Percentiles rank a stretch among this genome's conserved stretches.
phyloP scores from a whole-genome alignment of 30 jellyfish, hydroid and myxozoan species.

The Thelohanellus kitauei region DNA sequence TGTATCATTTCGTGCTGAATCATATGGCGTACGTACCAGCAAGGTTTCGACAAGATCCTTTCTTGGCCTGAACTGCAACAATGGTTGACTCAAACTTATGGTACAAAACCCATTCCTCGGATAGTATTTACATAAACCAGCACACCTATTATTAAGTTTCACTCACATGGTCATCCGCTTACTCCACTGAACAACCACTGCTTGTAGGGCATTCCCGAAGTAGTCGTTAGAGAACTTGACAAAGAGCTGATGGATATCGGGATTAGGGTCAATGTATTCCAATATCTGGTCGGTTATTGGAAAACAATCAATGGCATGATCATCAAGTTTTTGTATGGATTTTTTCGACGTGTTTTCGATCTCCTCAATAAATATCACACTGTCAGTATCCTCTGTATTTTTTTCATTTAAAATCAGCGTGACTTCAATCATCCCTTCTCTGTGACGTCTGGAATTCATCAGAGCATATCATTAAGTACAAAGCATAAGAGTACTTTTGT shows the following conservation, averaged over 20 bases:
- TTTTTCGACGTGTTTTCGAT: no score
- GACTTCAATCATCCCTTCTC: no score
- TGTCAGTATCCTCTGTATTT: no score
- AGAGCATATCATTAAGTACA: no score
- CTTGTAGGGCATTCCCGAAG: constrained; percentile 35
- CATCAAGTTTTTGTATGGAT: no score
- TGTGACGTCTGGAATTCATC: no score
- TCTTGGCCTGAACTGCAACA: constrained; percentile 51
- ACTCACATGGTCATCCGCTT: constrained; percentile 90
- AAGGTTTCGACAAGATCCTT: constrained; percentile 54
- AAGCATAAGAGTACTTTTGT: no score
- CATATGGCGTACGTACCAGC: constrained; percentile 19
- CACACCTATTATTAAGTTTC: no score
- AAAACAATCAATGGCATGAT: no score
- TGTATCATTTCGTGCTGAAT: constrained; percentile 96
- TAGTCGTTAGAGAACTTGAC: constrained; percentile 32
- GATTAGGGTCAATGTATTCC: constrained; percentile 71
- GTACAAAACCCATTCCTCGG: constrained; percentile 59
- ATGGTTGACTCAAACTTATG: constrained; percentile 34
- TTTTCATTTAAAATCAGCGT: no score
- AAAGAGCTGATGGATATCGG: constrained; percentile 40
- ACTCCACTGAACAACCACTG: constrained; percentile 82
- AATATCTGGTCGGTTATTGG: no score
- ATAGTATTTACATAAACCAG: constrained; percentile 72
- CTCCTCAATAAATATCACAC: no score